phyloP scores from a whole-genome alignment of 2,797 vertebrate genomes.

The Gymnoscopelus braueri region DNA sequence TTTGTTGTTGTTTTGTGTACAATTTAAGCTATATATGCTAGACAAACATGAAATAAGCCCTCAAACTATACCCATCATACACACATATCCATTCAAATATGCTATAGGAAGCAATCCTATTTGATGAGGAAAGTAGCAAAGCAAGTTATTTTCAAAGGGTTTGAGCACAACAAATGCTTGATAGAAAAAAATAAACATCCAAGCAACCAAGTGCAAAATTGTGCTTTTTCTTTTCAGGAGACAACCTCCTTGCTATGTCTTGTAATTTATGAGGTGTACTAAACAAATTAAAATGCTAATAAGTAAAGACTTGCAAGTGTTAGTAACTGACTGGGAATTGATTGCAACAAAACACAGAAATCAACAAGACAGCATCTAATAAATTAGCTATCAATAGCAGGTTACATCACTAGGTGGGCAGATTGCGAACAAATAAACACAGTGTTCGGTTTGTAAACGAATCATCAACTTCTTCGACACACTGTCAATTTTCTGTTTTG shows the following conservation, averaged over 20 bases:
- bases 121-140: slow-evolving; percentile 33
- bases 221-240: slow-evolving; percentile 36
- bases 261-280: background rate
- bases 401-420: too few species aligned
- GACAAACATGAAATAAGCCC: too few species aligned
- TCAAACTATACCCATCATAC: background rate
- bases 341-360: slow-evolving; percentile 18
- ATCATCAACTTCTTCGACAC: background rate
- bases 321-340: slow-evolving; percentile 7
- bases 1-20: background rate
- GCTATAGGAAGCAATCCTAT: background rate
- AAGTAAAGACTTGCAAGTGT: slow-evolving; percentile 2
- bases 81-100: background rate
- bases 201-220: slow-evolving; percentile 45
- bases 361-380: too few species aligned
- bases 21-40: too few species aligned
- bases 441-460: too few species aligned
- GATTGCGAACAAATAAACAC: too few species aligned
- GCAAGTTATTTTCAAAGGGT: slow-evolving; percentile 34
- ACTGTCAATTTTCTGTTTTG: slow-evolving; percentile 2
- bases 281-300: slow-evolving; percentile 11
- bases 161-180: slow-evolving; percentile 29
- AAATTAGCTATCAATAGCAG: too few species aligned
- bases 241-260: slow-evolving; percentile 27
- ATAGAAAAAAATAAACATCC: slow-evolving; percentile 49